Base-by-base conservation (phyloP, 2,113 vertebrate genomes). In the Microcebus lehilahytsara region DNA sequence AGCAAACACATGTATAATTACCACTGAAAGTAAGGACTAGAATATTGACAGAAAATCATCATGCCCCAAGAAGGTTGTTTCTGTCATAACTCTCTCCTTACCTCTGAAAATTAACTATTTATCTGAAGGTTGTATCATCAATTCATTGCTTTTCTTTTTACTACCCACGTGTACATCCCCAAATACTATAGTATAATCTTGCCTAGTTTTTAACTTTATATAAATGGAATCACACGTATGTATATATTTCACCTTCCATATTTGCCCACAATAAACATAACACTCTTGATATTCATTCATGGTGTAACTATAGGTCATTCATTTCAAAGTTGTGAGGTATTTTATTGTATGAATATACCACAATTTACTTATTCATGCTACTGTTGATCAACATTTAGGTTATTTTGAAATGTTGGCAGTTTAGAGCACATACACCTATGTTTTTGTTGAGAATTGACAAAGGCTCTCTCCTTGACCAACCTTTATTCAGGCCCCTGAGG, bases 61-160 rank as follows among this genome's bases (percentile, higher is more conserved):
- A 0, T 0, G 5, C 2, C 0, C 1, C 22, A 27, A 13, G 5
- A 6, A 42, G 60, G 46, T 34, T 27, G 19, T 71, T 71, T 51
- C 56, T 10, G 1, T 40, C n/a, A 20, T 20, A 37, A 85, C 25
- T 22, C 62, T 34, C 27, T 60, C 23, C 27, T 37, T 30, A 34
- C 1, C 3, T 40, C 40, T 71, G 6, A 16, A 83, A 83, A 77
- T 37, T 17, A n/a, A n/a, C n/a, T 53, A 8, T 27, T 60, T 51
- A 14, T 19, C 23, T 25, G 46, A 80, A 17, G 58, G 9, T 30
- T 23, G 34, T 17, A 11, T 30, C 37, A 79, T 22, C 23, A 46
- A 4, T 20, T 49, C 34, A 1, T 19, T 78, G 53, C 5, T 81
- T 83, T 64, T 19, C 9, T 13, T 49, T 88, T 84, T 40, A 64